A percentile compares a stretch with the other conserved stretches of the same genome.
Conservation (phyloP, 2,797 vertebrate species). For the Lutjanus campechanus region DNA sequence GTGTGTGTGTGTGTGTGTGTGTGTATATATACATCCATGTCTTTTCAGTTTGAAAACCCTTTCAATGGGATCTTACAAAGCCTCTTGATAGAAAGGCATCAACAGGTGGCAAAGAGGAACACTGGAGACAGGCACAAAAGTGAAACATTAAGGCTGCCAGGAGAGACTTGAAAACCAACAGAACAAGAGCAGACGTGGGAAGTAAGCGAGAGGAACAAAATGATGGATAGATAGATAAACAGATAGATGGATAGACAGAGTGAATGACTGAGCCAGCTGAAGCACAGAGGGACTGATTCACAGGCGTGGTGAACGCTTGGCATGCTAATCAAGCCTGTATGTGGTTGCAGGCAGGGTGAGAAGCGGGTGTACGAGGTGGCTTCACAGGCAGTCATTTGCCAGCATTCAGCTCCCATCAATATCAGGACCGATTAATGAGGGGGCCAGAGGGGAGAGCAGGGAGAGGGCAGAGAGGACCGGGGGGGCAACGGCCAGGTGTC, state of each 20-base stretch:
- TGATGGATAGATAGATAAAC: slow-evolving; percentile 43
- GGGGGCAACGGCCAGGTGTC: slow-evolving; percentile 84
- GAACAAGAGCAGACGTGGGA: slow-evolving; percentile 41
- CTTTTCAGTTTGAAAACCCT: slow-evolving; percentile 50
- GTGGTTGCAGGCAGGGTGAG: slow-evolving; percentile 73
- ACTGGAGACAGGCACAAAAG: slow-evolving; percentile 51
- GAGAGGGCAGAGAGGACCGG: slow-evolving; percentile 56
- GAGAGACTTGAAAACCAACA: slow-evolving; percentile 36
- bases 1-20: slow-evolving; percentile 30
- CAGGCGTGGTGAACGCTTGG: slow-evolving; percentile 69
- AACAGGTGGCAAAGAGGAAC: slow-evolving; percentile 74
- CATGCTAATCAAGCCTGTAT: slow-evolving; percentile 85
- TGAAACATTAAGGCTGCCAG: slow-evolving; percentile 39
- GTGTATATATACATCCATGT: slow-evolving; percentile 18
- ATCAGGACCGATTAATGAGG: slow-evolving; percentile 89
- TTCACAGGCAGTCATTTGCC: slow-evolving; percentile 84
- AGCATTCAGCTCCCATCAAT: slow-evolving; percentile 89
- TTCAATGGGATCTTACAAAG: slow-evolving; percentile 49
- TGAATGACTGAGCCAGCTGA: slow-evolving; percentile 62
- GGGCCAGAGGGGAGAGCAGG: slow-evolving; percentile 58
- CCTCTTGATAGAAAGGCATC: slow-evolving; percentile 59
- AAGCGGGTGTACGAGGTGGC: slow-evolving; percentile 70
- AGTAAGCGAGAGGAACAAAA: slow-evolving; percentile 34
- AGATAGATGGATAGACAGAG: slow-evolving; percentile 42
- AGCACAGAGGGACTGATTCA: slow-evolving; percentile 82